phyloP scores from a whole-genome alignment of 1,140 invertebrate species.

The Acromyrmex heyeri region DNA sequence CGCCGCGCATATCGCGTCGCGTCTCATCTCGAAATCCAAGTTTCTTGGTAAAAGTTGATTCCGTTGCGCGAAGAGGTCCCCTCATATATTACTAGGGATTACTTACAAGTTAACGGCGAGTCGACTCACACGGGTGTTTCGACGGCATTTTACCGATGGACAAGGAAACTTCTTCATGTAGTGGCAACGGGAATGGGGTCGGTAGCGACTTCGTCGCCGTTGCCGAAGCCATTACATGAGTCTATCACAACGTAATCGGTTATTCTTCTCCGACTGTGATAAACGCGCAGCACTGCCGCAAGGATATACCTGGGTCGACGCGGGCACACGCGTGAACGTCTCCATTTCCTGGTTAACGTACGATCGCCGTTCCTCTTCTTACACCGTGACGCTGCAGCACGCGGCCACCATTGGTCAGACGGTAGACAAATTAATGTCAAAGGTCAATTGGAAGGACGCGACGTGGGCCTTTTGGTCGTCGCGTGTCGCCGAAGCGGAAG shows the following conservation, averaged over 20 bases:
- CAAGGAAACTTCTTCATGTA: constrained; percentile 18
- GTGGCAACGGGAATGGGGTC: too few relatives aligned
- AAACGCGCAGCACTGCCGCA: constrained; percentile 58
- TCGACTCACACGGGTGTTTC: constrained; percentile 47
- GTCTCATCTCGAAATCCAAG: constrained; percentile 63
- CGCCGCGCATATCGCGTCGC: constrained; percentile 17
- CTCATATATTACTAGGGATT: constrained; percentile 69
- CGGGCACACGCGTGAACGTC: constrained; percentile 59
- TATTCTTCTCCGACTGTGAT: constrained; percentile 61
- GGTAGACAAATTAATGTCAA: constrained; percentile 77
- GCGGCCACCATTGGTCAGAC: constrained; percentile 67
- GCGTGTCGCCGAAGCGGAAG: constrained; percentile 59
- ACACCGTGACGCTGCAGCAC: constrained; percentile 42
- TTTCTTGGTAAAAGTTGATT: constrained; percentile 72
- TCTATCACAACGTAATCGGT: constrained; percentile 49
- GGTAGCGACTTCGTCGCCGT: not conserved
- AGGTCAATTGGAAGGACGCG: constrained; percentile 67
- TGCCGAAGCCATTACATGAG: constrained; percentile 11
- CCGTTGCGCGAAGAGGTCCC: constrained; percentile 57
- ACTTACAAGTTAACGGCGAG: constrained; percentile 63
- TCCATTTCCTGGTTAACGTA: constrained; percentile 71
- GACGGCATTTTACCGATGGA: constrained; percentile 50
- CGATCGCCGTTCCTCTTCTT: constrained; percentile 27
- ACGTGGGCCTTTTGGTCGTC: not conserved
- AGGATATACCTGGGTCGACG: constrained; percentile 42